A percentile compares a stretch with the other conserved stretches of the same genome.
Conservation (phyloP, 2,113 vertebrate genomes). For the Alethe diademata region DNA sequence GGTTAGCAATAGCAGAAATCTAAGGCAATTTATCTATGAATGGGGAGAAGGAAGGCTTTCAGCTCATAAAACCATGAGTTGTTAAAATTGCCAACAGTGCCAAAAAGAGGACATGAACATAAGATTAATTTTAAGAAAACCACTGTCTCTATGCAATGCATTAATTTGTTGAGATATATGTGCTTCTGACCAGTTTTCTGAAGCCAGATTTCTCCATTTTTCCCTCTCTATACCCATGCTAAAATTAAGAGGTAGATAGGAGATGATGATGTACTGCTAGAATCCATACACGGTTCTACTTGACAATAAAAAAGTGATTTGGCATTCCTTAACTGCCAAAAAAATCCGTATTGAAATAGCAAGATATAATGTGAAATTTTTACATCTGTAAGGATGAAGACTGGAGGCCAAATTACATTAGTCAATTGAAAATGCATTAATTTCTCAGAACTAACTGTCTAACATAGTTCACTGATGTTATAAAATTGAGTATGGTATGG, state of each 20-base stretch:
- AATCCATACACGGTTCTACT: not conserved
- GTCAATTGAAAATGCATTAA: not conserved
- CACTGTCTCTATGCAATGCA: not conserved
- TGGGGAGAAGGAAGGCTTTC: not conserved
- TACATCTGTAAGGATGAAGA: not conserved
- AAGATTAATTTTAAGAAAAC: not conserved
- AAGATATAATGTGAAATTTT: not conserved
- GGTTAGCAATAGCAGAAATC: not conserved
- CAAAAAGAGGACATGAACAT: not conserved
- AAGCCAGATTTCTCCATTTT: not conserved
- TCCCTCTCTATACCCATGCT: not conserved
- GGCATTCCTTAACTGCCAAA: not conserved
- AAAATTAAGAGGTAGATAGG: not conserved
- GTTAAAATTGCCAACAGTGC: not conserved
- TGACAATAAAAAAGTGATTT: not conserved
- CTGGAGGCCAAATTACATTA: not conserved
- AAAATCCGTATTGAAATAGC: not conserved
- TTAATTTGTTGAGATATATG: not conserved
- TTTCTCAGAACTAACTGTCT: not conserved
- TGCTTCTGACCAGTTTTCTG: not conserved
- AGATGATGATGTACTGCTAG: not conserved
- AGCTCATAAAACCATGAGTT: not conserved
- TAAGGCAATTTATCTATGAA: not conserved
- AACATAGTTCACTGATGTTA: not conserved
- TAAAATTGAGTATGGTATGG: not conserved